These are phyloP conservation scores for Rhagonycha lutea DNA, from an alignment of 2,888 invertebrate species.

Conservation along the genomic window DNA sequence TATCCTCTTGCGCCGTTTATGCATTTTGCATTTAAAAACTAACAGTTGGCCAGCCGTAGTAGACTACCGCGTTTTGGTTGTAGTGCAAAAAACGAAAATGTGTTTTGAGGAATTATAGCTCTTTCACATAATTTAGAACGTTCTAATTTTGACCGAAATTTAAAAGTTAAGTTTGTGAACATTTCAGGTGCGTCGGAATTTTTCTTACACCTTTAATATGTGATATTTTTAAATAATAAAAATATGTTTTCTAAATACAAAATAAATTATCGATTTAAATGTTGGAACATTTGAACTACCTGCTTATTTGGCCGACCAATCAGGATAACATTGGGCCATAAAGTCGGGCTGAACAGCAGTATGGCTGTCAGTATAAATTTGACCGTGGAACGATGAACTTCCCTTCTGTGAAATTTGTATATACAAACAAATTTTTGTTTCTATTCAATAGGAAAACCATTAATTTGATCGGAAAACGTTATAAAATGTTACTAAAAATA, in stretches of 20 bases:
- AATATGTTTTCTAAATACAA: neutral
- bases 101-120: neutral
- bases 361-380: constrained; percentile 99
- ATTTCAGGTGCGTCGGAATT: neutral
- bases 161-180: neutral
- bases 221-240: neutral
- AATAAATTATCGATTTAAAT: neutral
- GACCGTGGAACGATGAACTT: constrained; percentile 83
- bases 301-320: constrained; percentile 60
- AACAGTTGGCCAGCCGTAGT: neutral
- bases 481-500: constrained; percentile 46
- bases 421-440: constrained; percentile 47
- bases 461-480: constrained; percentile 43
- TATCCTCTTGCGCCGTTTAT: neutral
- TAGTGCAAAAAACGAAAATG: neutral
- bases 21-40: neutral
- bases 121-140: neutral
- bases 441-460: constrained; percentile 44
- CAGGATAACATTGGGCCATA: constrained; percentile 70
- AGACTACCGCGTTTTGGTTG: neutral
- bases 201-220: neutral
- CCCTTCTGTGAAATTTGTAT: constrained; percentile 69
- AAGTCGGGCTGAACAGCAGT: constrained; percentile 85
- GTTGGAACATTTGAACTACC: neutral
- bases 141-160: neutral